A percentile compares a stretch with the other conserved stretches of the same genome.
phyloP scores from a whole-genome alignment of 2,113 vertebrate genomes.

The Condylura cristata region DNA sequence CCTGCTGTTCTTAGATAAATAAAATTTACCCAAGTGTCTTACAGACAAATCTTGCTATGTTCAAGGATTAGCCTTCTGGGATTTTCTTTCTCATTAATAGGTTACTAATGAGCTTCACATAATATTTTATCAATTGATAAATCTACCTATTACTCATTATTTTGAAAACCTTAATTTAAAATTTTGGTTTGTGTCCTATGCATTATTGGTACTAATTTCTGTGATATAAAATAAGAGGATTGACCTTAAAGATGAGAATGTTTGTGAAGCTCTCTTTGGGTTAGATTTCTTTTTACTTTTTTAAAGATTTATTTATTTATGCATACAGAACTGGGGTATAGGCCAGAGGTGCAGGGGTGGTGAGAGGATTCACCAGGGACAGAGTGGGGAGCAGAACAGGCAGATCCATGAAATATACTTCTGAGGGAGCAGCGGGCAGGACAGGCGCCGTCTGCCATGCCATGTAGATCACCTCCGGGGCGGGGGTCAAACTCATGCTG shows the following conservation, averaged over 20 bases:
- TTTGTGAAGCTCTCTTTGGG: not conserved
- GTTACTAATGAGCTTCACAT: not conserved
- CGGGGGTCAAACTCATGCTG: too few relatives aligned
- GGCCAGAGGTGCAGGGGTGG: too few relatives aligned
- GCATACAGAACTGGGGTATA: too few relatives aligned
- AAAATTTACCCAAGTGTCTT: not conserved
- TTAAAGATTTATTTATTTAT: too few relatives aligned
- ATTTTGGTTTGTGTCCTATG: not conserved
- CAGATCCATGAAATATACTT: too few relatives aligned
- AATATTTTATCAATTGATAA: not conserved
- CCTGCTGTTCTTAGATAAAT: not conserved
- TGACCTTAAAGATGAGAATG: not conserved
- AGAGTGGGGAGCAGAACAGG: too few relatives aligned
- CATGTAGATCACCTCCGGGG: too few relatives aligned
- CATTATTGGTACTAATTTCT: not conserved
- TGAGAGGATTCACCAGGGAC: too few relatives aligned
- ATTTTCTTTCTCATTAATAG: not conserved
- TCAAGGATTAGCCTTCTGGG: not conserved
- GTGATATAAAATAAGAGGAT: not conserved
- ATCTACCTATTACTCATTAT: not conserved
- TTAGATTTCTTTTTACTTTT: not conserved
- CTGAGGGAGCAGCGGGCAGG: too few relatives aligned
- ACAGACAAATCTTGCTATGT: not conserved
- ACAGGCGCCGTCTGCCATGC: too few relatives aligned
- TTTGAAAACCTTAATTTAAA: slow-evolving; percentile 8